Evolutionary conservation across 1,140 invertebrate species (phyloP).

Genomic region (Neodiprion fabricii): DNA sequence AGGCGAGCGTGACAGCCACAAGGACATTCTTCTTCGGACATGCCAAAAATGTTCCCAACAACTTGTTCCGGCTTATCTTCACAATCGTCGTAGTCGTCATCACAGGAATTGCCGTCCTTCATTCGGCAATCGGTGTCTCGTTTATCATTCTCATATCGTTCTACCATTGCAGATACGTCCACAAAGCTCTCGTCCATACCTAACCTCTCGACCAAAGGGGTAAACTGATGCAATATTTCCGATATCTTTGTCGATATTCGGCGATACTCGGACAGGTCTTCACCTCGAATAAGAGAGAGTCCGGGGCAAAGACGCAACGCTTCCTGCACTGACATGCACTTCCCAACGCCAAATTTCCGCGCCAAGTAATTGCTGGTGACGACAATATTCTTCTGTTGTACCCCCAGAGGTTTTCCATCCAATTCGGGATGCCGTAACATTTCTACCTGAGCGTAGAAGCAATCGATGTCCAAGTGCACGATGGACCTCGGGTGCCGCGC

Average conservation of each 20-base stretch:
- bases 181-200: conserved; percentile 84
- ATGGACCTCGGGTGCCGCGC: conserved; percentile 68
- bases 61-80: conserved; percentile 44
- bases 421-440: conserved; percentile 73
- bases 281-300: conserved; percentile 74
- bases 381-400: conserved; percentile 81
- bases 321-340: conserved; percentile 76
- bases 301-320: conserved; percentile 72
- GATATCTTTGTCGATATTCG: conserved; percentile 74
- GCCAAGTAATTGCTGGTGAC: conserved; percentile 84
- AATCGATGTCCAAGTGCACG: conserved; percentile 80
- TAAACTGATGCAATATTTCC: conserved; percentile 70
- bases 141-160: conserved; percentile 46
- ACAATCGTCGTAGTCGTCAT: conserved; percentile 21
- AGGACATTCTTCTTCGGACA: conserved; percentile 64
- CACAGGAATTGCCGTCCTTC: conserved; percentile 40
- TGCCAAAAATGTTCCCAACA: conserved; percentile 66
- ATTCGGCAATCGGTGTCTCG: conserved; percentile 32
- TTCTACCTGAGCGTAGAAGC: conserved; percentile 86
- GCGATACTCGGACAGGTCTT: conserved; percentile 78
- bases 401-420: conserved; percentile 70
- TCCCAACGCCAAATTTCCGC: conserved; percentile 72
- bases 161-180: conserved; percentile 74
- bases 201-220: conserved; percentile 74
- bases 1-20: conserved; percentile 76